A percentile compares a stretch with the other conserved stretches of the same genome.
Evolutionary conservation across 2,888 invertebrate species (phyloP).

Genomic region (Caenorhabditis becei): DNA sequence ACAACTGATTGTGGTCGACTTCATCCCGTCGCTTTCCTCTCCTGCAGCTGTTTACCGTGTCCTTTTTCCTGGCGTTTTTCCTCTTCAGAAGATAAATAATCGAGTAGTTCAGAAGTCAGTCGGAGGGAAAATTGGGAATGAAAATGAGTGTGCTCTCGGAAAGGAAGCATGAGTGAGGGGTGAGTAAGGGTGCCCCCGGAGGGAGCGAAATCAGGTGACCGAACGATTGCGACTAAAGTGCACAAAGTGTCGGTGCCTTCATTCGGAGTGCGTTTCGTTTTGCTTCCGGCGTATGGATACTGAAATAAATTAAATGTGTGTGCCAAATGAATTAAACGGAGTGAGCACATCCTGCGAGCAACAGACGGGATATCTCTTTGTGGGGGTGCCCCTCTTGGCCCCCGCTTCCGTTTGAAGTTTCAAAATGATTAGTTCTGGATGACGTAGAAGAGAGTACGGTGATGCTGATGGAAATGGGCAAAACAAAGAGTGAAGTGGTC

Average conservation of each 20-base stretch:
- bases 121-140: background rate
- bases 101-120: conserved; percentile 1
- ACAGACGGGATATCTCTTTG: background rate
- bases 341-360: background rate
- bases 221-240: background rate
- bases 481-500: conserved; percentile 1
- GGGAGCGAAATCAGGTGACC: background rate
- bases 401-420: background rate
- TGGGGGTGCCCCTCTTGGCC: background rate
- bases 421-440: background rate
- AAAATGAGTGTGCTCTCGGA: background rate
- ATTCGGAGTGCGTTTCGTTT: background rate
- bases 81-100: no score
- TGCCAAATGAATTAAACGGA: conserved; percentile 15
- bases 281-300: background rate
- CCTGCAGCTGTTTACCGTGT: conserved; percentile 8
- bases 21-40: background rate
- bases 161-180: background rate
- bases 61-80: background rate
- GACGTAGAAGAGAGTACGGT: background rate
- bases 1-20: background rate
- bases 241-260: background rate
- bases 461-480: background rate
- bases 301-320: conserved; percentile 33
- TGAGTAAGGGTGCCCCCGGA: background rate